A percentile compares a stretch with the other conserved stretches of the same genome.
phyloP scores from a whole-genome alignment of 2,888 invertebrate genomes.

The Mesoligia furuncula region DNA sequence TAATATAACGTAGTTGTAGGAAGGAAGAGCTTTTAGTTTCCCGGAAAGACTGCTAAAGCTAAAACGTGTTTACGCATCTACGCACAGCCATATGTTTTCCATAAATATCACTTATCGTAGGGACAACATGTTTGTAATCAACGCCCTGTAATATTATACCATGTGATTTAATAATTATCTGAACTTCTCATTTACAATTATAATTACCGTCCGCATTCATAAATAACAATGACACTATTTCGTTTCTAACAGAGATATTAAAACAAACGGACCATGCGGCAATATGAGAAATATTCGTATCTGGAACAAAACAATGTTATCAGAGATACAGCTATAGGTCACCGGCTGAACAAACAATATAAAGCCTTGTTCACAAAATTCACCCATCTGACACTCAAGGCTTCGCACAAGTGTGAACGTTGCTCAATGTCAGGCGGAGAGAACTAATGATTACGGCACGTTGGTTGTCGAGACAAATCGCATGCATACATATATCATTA shows the following conservation, averaged over 20 bases:
- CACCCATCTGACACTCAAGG: conserved; percentile 77
- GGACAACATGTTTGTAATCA: conserved; percentile 36
- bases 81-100: conserved; percentile 27
- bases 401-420: conserved; percentile 73
- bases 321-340: conserved; percentile 68
- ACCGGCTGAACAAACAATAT: conserved; percentile 69
- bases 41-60: background rate
- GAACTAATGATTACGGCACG: conserved; percentile 77
- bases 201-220: conserved; percentile 46
- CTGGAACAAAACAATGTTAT: conserved; percentile 75
- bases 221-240: conserved; percentile 61
- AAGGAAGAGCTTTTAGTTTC: background rate
- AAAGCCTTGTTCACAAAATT: conserved; percentile 72
- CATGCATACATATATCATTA: conserved; percentile 62
- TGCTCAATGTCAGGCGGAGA: conserved; percentile 76
- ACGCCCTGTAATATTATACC: conserved; percentile 40
- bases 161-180: conserved; percentile 24
- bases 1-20: background rate
- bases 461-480: conserved; percentile 69
- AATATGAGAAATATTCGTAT: conserved; percentile 62
- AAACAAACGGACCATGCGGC: conserved; percentile 65
- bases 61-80: conserved; percentile 5
- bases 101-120: conserved; percentile 7
- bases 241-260: conserved; percentile 53
- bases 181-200: conserved; percentile 33